These are phyloP conservation scores for Drosophila hamatofila DNA, from an alignment of 2,888 invertebrate genomes.

Conservation along the genomic window DNA sequence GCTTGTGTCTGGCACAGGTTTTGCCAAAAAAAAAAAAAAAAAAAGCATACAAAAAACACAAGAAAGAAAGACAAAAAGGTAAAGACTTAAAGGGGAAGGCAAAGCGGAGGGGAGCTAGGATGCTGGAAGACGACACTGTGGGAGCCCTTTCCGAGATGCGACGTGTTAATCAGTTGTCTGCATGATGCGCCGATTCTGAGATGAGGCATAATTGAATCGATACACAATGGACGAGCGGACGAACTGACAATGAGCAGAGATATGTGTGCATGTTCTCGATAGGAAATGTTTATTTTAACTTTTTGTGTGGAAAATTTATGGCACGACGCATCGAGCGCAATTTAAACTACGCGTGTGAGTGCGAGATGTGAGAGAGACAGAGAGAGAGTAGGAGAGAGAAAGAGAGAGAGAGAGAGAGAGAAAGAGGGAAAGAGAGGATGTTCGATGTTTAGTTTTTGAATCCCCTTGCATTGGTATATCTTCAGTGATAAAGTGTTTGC, in stretches of 20 bases:
- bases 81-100: neutral
- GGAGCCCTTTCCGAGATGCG: constrained; percentile 48
- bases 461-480: constrained; percentile 38
- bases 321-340: constrained; percentile 67
- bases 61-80: constrained; percentile 3
- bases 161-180: constrained; percentile 73
- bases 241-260: constrained; percentile 17
- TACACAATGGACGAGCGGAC: constrained; percentile 36
- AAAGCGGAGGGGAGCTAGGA: neutral
- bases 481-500: constrained; percentile 68
- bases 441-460: constrained; percentile 11
- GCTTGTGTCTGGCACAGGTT: constrained; percentile 48
- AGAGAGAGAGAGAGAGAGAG: neutral
- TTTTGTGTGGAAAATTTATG: constrained; percentile 67
- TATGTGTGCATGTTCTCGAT: constrained; percentile 33
- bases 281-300: constrained; percentile 59
- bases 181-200: constrained; percentile 66
- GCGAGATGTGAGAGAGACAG: constrained; percentile 33
- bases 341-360: constrained; percentile 80
- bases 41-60: neutral
- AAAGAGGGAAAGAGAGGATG: neutral
- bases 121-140: constrained; percentile 45
- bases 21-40: constrained; percentile 43
- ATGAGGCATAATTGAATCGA: constrained; percentile 69
- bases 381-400: neutral